Conservation (phyloP, 1,140 invertebrate genomes). For the Drosophila ogumai region DNA sequence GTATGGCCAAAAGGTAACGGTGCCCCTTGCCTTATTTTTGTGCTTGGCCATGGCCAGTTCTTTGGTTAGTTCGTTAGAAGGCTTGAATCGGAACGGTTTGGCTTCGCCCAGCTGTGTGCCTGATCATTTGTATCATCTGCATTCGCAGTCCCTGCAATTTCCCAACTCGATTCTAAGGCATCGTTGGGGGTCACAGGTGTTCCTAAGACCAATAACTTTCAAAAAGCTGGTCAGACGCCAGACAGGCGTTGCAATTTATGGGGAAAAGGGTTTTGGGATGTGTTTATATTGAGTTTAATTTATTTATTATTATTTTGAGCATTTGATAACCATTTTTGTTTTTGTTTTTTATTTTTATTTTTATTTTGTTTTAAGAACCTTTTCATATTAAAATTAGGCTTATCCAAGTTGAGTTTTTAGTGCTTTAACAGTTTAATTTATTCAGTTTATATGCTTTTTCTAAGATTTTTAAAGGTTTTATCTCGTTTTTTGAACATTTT, state of each 20-base stretch:
- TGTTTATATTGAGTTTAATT: too few species aligned
- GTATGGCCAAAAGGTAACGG: conserved; percentile 63
- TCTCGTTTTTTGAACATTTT: too few species aligned
- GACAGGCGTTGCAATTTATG: conserved; percentile 24
- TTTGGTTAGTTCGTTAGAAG: conserved; percentile 20
- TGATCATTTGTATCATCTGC: conserved; percentile 29
- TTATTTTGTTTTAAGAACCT: not conserved
- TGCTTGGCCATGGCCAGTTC: not conserved
- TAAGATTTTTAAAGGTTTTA: too few species aligned
- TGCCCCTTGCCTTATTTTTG: conserved; percentile 10
- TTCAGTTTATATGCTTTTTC: too few species aligned
- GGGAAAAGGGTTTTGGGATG: conserved; percentile 7
- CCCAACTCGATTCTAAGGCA: not conserved
- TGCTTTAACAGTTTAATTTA: too few species aligned
- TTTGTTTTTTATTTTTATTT: too few species aligned
- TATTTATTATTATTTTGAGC: too few species aligned
- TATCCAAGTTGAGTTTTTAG: not conserved
- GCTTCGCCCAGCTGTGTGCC: conserved; percentile 29
- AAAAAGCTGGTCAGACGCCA: not conserved
- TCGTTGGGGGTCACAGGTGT: conserved; percentile 54
- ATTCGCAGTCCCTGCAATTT: not conserved
- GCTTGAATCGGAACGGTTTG: not conserved
- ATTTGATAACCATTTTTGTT: too few species aligned
- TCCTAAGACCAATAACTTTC: conserved; percentile 18
- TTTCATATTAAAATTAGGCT: not conserved